A percentile compares a stretch with the other conserved stretches of the same genome.
phyloP scores from a whole-genome alignment of 2,113 vertebrate genomes.

The Tragulus kanchil region DNA sequence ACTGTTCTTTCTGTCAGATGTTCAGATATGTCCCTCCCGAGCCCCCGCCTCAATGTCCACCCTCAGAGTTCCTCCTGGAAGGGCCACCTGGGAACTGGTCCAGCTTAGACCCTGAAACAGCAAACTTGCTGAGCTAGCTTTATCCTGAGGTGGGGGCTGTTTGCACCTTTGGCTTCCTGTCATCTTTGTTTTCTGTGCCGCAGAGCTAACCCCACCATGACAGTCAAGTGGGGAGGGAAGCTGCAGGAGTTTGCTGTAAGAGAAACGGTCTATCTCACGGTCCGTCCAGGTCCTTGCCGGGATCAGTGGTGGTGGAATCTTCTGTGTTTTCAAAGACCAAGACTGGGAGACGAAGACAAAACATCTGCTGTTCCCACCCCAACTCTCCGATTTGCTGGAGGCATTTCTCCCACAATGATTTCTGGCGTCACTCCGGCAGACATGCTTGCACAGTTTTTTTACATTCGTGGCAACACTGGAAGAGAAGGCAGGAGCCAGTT shows the following conservation, averaged over 20 bases:
- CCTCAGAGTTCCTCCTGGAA: background rate
- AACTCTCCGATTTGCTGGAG: background rate
- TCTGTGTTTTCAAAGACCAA: background rate
- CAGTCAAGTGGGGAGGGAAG: background rate
- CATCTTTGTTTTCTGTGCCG: background rate
- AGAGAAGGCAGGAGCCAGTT: background rate
- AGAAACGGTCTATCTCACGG: background rate
- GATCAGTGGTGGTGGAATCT: background rate
- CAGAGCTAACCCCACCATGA: background rate
- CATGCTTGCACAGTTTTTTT: background rate
- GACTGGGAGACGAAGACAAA: background rate
- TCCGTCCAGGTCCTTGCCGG: background rate
- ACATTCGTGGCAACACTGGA: background rate
- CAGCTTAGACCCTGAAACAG: background rate
- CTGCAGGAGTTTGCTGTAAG: background rate
- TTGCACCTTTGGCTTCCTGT: background rate
- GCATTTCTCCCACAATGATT: background rate
- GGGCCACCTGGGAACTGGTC: background rate
- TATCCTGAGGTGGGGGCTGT: background rate
- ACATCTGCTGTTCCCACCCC: background rate
- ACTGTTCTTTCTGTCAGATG: background rate
- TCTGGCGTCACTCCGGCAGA: background rate
- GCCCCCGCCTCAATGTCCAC: background rate
- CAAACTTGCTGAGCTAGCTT: background rate
- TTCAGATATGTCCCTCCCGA: background rate